Base-by-base conservation (phyloP, 2,113 vertebrate species). In the Lethenteron reissneri region DNA sequence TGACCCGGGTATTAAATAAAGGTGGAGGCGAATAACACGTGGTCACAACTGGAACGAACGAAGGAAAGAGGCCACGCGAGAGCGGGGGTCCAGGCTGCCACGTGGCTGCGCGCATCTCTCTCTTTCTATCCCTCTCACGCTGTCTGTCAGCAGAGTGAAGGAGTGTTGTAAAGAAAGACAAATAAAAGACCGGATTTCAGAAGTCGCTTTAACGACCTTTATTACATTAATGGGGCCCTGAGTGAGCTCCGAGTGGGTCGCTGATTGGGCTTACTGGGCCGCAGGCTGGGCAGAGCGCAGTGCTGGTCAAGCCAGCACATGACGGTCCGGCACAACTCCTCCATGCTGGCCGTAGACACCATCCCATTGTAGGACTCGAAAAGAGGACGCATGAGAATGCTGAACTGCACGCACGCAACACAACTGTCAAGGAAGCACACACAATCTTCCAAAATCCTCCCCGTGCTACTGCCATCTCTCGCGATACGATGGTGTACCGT, bases 301-400 rank as follows among this genome's bases (percentile, higher is more conserved):
- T 88, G 86, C 60, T 82, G 82, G 72, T 95, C 88, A 58, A 97
- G 77, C 94, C 94, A 99, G 41, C 85, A 83, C 78, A 91, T 70
- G 0, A 82, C 85, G 1, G 87, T 89, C 73, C 85, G 85, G 73
- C 83, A 85, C 73, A 99, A 77, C 73, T 96, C 88, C 2, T 84
- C 85, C 70, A 83, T 76, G 82, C 83, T 95, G 70, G 81, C 76
- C 10, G 86, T 92, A 10, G 88, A 92, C 76, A 97, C 90, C 75
- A 84, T 85, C 2, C 78, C 84, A 72, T 84, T 90, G 80, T 96
- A 99, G 1, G 94, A 92, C 77, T 97, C 92, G 69, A 96, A 99
- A 70, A 99, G 81, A 1, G 94, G 92, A 77, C 88, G 89, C 75
- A 96, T 89, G 74, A 97, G 89, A 76, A 90, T 84, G 77, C 90